These are phyloP conservation scores for Chionis minor DNA, from an alignment of 2,113 vertebrate species.

Conservation along the genomic window DNA sequence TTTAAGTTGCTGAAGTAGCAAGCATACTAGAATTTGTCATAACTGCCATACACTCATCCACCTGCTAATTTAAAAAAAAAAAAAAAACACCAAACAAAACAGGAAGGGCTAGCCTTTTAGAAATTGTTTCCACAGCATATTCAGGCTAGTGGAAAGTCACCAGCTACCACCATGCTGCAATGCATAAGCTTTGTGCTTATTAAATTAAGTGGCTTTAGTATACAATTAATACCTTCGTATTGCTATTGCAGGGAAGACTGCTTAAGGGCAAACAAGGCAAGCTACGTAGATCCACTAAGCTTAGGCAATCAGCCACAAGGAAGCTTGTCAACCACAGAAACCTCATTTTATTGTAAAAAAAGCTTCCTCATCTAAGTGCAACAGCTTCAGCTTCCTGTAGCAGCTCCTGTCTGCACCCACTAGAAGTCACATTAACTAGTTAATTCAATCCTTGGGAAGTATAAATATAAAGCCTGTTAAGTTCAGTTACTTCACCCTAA, in stretches of 20 bases:
- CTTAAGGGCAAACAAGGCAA: conserved; percentile 49
- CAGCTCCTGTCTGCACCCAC: neutral
- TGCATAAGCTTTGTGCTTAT: conserved; percentile 15
- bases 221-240: conserved; percentile 43
- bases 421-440: neutral
- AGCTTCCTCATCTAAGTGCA: conserved; percentile 25
- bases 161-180: neutral
- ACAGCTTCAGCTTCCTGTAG: neutral
- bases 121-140: neutral
- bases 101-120: neutral
- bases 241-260: conserved; percentile 17
- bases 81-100: neutral
- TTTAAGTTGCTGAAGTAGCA: conserved; percentile 32
- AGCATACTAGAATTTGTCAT: neutral
- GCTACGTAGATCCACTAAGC: conserved; percentile 13
- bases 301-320: conserved; percentile 41
- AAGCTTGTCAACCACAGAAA: conserved; percentile 61
- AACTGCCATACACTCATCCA: neutral
- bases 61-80: neutral
- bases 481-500: neutral
- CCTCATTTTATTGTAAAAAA: conserved; percentile 51
- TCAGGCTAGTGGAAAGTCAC: conserved; percentile 17
- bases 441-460: neutral
- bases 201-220: conserved; percentile 63
- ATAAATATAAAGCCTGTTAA: neutral